Evolutionary conservation across 2,113 vertebrate species (phyloP).

Genomic region (Crypturellus undulatus): DNA sequence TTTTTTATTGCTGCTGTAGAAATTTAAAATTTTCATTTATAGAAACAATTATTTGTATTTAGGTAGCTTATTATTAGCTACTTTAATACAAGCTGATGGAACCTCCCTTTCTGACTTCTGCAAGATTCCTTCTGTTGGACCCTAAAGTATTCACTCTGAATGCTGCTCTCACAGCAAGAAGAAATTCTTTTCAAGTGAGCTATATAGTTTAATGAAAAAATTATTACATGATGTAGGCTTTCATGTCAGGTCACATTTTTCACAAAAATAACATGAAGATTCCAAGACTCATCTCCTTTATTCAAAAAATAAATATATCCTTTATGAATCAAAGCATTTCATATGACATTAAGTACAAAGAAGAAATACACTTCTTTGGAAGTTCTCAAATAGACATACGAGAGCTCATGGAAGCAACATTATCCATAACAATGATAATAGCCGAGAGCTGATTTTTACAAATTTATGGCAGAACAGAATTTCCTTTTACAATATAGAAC

Average conservation of each 20-base stretch:
- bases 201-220: constrained; percentile 31
- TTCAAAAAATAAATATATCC: constrained; percentile 89
- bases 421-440: constrained; percentile 42
- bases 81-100: neutral
- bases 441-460: constrained; percentile 60
- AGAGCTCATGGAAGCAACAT: constrained; percentile 65
- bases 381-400: constrained; percentile 55
- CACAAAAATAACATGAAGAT: constrained; percentile 61
- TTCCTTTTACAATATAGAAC: constrained; percentile 48
- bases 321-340: constrained; percentile 79
- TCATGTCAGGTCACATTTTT: constrained; percentile 3
- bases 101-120: neutral
- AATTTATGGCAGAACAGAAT: constrained; percentile 54
- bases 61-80: neutral
- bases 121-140: neutral
- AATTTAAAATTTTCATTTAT: constrained; percentile 12
- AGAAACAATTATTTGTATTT: neutral
- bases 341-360: constrained; percentile 78
- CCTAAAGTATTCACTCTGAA: neutral
- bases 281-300: constrained; percentile 79
- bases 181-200: neutral
- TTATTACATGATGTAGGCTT: neutral
- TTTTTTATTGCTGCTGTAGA: constrained; percentile 34
- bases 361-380: constrained; percentile 76
- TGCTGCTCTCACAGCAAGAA: neutral